Evolutionary conservation across 35 echinoderm and acorn worm species (phyloP).

Genomic region (Ophioderma brevispina): DNA sequence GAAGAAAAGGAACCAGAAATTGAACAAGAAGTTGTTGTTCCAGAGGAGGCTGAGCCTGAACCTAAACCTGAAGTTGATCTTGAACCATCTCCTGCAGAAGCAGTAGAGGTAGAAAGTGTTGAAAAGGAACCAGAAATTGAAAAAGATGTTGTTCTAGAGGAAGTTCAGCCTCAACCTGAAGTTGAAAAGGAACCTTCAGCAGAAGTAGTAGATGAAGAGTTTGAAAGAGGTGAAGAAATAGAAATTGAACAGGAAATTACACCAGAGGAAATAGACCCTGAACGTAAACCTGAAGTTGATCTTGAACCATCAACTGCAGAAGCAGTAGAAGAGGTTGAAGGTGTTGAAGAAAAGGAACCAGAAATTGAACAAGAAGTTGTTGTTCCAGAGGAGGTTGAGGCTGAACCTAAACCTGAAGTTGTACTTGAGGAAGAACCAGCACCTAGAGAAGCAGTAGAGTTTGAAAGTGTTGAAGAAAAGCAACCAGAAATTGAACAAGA

Average conservation of each 20-base stretch:
- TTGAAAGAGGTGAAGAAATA: background rate
- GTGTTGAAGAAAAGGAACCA: background rate
- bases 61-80: background rate
- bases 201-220: slow-evolving; percentile 10
- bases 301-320: background rate
- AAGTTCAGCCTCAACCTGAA: background rate
- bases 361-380: background rate
- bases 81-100: slow-evolving; percentile 8
- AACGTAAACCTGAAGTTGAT: background rate
- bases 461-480: background rate
- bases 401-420: background rate
- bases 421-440: background rate
- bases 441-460: background rate
- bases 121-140: background rate
- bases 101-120: background rate
- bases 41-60: slow-evolving; percentile 22
- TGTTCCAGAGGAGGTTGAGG: background rate
- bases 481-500: background rate
- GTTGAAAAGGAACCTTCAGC: slow-evolving; percentile 11
- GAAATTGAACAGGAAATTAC: slow-evolving; percentile 8
- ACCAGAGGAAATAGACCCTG: background rate
- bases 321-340: slow-evolving; percentile 24
- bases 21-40: background rate
- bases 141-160: slow-evolving; percentile 29
- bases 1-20: slow-evolving; percentile 12